These are phyloP conservation scores for Mohoua ochrocephala DNA, from an alignment of 2,113 vertebrate species.

Conservation along the genomic window DNA sequence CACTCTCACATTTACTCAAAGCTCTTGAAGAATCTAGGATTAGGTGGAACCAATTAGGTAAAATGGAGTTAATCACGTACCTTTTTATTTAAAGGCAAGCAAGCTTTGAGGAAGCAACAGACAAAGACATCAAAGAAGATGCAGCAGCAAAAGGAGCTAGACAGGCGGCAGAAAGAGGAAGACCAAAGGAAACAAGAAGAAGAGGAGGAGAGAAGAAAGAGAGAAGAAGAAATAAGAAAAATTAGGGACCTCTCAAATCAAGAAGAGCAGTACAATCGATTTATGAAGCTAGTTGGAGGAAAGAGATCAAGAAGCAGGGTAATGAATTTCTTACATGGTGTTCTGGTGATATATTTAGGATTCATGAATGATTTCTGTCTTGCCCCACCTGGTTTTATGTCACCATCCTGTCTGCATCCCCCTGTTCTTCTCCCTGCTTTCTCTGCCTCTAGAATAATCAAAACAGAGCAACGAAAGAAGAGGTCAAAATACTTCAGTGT, in stretches of 20 bases:
- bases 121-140: slow-evolving; percentile 88
- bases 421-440: not conserved
- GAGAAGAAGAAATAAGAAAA: slow-evolving; percentile 93
- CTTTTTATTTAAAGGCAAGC: slow-evolving; percentile 75
- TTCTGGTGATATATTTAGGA: not conserved
- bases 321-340: not conserved
- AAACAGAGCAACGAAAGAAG: not conserved
- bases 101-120: slow-evolving; percentile 85
- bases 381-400: not conserved
- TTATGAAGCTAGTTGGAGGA: slow-evolving; percentile 96
- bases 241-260: slow-evolving; percentile 96
- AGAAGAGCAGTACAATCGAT: slow-evolving; percentile 97
- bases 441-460: not conserved
- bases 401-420: not conserved
- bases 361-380: not conserved
- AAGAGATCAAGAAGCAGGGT: slow-evolving; percentile 84
- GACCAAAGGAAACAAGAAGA: slow-evolving; percentile 79
- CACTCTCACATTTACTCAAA: not conserved
- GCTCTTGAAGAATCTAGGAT: not conserved
- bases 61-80: not conserved
- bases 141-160: slow-evolving; percentile 85
- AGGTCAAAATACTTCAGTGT: not conserved
- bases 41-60: not conserved
- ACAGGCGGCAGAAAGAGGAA: slow-evolving; percentile 81
- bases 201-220: slow-evolving; percentile 88